Conservation (phyloP, 1,140 invertebrate species). For the Tetragonula clypearis region DNA sequence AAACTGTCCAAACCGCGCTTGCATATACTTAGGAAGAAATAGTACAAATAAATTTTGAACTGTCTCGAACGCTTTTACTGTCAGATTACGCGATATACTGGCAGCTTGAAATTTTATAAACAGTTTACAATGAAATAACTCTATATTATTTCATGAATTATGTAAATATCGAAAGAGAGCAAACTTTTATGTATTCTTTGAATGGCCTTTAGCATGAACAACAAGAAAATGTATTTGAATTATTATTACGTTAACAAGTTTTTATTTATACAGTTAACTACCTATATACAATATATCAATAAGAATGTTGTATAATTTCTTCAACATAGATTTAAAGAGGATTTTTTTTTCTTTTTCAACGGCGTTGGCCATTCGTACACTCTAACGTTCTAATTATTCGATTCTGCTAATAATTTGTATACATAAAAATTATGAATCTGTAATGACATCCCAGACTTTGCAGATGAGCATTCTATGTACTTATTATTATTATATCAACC, state of each 20-base stretch:
- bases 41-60: conserved; percentile 6
- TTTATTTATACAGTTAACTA: conserved; percentile 69
- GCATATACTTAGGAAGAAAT: background rate
- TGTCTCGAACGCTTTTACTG: background rate
- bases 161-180: conserved; percentile 47
- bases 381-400: conserved; percentile 43
- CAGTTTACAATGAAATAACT: conserved; percentile 27
- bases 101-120: conserved; percentile 42
- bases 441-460: conserved; percentile 49
- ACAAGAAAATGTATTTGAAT: conserved; percentile 48
- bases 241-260: conserved; percentile 64
- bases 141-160: conserved; percentile 24
- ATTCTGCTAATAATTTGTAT: conserved; percentile 35
- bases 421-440: conserved; percentile 47
- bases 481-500: conserved; percentile 47
- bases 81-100: conserved; percentile 22
- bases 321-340: conserved; percentile 56
- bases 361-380: conserved; percentile 20
- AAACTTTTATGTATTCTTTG: conserved; percentile 37
- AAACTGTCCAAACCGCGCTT: conserved; percentile 3
- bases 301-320: conserved; percentile 54
- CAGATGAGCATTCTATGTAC: conserved; percentile 44
- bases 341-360: conserved; percentile 40
- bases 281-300: conserved; percentile 68
- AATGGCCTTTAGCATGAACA: conserved; percentile 52